Evolutionary conservation across 2,888 invertebrate species (phyloP).

Genomic region (Tipula helvola): DNA sequence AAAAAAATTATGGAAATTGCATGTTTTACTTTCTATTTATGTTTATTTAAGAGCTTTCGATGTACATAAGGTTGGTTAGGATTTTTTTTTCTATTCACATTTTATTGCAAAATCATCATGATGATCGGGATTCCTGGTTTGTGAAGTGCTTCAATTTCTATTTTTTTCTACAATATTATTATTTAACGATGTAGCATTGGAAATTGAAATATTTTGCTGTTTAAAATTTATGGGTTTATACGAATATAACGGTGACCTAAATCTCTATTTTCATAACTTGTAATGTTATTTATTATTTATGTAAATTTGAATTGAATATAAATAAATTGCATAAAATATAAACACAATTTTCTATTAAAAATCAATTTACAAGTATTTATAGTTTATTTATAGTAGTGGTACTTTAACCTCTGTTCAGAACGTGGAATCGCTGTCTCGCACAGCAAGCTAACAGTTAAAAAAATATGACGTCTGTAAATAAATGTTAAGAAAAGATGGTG

Average conservation of each 20-base stretch:
- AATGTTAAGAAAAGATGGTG: no score
- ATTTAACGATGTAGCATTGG: not conserved
- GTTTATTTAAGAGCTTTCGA: not conserved
- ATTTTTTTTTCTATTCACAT: not conserved
- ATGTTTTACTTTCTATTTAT: not conserved
- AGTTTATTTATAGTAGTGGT: not conserved
- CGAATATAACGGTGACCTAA: no score
- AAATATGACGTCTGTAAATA: no score
- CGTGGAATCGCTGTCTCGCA: no score
- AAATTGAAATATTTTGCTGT: not conserved
- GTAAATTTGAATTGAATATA: not conserved
- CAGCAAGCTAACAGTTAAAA: no score
- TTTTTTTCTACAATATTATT: not conserved
- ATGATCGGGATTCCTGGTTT: not conserved
- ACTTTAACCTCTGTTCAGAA: not conserved
- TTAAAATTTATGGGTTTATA: not conserved
- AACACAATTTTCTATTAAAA: not conserved
- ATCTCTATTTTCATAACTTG: not conserved
- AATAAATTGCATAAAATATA: not conserved
- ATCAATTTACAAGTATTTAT: not conserved
- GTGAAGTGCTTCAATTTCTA: not conserved
- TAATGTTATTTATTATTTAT: not conserved
- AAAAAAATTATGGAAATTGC: not conserved
- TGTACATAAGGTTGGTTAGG: not conserved
- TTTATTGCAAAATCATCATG: not conserved